Percentiles rank a stretch among this genome's conserved stretches.
phyloP scores from a whole-genome alignment of 2,113 vertebrate species.

The Podarcis raffonei region DNA sequence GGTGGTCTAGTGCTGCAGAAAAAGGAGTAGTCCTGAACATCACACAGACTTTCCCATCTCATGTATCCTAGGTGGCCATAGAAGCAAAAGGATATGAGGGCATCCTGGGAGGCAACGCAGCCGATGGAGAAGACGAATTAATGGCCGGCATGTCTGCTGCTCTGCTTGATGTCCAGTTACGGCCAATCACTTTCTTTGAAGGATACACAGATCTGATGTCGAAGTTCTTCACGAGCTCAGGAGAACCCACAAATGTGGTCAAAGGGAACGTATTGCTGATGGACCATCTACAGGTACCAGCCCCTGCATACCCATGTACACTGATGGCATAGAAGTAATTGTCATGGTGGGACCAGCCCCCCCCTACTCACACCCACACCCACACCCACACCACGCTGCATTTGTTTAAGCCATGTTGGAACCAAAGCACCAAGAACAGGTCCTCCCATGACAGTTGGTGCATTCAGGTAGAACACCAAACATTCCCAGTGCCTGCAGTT shows the following conservation, averaged over 20 bases:
- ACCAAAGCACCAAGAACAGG: not conserved
- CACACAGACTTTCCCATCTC: accelerated
- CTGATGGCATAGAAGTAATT: not conserved
- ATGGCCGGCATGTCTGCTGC: slow-evolving; percentile 65
- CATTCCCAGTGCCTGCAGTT: accelerated
- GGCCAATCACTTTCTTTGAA: slow-evolving; percentile 59
- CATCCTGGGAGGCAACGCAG: slow-evolving; percentile 34
- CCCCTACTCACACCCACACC: no score
- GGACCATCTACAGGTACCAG: slow-evolving; percentile 75
- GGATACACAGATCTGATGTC: slow-evolving; percentile 73
- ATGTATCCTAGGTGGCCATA: slow-evolving; percentile 61
- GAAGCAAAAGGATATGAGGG: slow-evolving; percentile 72
- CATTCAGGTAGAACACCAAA: accelerated
- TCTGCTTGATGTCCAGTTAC: slow-evolving; percentile 69
- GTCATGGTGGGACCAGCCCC: not conserved
- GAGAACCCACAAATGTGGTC: slow-evolving; percentile 61
- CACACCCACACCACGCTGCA: not conserved
- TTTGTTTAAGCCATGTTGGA: not conserved
- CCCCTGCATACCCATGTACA: not conserved
- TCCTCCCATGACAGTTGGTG: accelerated
- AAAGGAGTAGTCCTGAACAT: accelerated
- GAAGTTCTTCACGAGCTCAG: slow-evolving; percentile 66
- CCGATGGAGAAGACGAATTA: slow-evolving; percentile 56
- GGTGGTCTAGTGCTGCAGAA: not conserved
- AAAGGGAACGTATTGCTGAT: slow-evolving; percentile 71